Base-by-base conservation (phyloP, 1,140 invertebrate species). In the Bicyclus anynana region DNA sequence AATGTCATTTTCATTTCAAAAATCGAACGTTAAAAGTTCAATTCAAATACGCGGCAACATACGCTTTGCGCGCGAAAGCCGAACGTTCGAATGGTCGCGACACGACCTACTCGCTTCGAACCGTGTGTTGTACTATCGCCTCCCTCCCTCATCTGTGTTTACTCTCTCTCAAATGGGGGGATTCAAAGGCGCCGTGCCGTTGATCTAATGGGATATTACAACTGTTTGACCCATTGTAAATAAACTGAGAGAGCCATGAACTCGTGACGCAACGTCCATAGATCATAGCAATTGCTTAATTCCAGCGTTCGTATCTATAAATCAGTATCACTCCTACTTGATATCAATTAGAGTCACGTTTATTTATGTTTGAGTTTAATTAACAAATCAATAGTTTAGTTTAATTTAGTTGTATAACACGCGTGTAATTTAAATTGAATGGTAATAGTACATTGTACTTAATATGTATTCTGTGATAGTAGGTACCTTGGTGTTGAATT, bases 101-200 rank as follows among this genome's bases (percentile, higher is more conserved):
- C 77, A 75, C 84, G 72, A 80, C 82, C 80, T 64, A 55, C 49
- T 77, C 56, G 67, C 59, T 68, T 61, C 65, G 69, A 68, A 73
- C 61, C 80, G 80, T 76, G 73, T 67, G 67, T 77, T 69, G 77
- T 77, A 87, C 84, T 87, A 87, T 83, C 74, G 53, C 62, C 73
- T 77, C 73, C 81, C 81, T 80, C 73, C 80, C 76, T 79, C 72
- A 78, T 82, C 77, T 87, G 53, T 76, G 80, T 87, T 84, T 87
- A 85, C 81, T 76, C 74, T 81, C 73, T 80, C 66, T 74, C 56
- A 82, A 84, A 84, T 80, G 75, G 84, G 76, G 78, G 84, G 79
- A 72, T 74, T 67, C 65, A 64, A 73, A 75, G 74, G 75, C 77
- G 80, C 78, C 71, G 77, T 71, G 62, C 65, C 54, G 72, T 70